Conservation (phyloP, 2,113 vertebrate species). For the Clupea harengus region DNA sequence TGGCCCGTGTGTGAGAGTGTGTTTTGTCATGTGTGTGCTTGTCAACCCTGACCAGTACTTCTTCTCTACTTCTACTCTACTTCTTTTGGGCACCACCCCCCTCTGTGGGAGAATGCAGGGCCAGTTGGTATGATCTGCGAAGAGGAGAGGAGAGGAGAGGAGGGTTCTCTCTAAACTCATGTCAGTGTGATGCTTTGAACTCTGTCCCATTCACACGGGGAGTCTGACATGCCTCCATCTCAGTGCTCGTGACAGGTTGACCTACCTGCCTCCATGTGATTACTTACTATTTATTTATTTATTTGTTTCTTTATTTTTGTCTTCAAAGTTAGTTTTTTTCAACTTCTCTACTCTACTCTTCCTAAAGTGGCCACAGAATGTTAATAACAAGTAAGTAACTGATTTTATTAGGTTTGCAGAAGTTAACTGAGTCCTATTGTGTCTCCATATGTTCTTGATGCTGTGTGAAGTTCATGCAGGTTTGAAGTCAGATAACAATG, state of each 20-base stretch:
- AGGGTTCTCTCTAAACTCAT: constrained; percentile 54
- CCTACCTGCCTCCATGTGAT: neutral
- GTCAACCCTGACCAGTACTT: neutral
- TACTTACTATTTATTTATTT: neutral
- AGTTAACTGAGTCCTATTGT: neutral
- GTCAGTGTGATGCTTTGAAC: constrained; percentile 53
- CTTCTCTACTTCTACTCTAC: neutral
- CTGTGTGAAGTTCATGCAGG: neutral
- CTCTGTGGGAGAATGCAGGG: constrained; percentile 9
- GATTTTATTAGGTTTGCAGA: constrained; percentile 17
- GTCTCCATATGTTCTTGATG: neutral
- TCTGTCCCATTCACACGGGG: neutral
- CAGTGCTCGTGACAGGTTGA: neutral
- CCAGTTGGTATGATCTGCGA: constrained; percentile 54
- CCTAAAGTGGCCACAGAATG: constrained; percentile 49
- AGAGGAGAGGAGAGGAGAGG: constrained; percentile 61
- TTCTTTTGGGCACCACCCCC: constrained; percentile 14
- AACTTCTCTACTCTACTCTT: neutral
- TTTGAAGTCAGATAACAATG: neutral
- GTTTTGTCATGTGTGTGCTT: neutral
- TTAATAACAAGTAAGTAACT: constrained; percentile 72
- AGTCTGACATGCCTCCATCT: constrained; percentile 2
- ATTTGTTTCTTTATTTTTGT: neutral
- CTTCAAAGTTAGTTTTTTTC: neutral
- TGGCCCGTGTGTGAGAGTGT: no score